These are phyloP conservation scores for Bos javanicus DNA, from an alignment of 2,113 vertebrate species.

Conservation along the genomic window DNA sequence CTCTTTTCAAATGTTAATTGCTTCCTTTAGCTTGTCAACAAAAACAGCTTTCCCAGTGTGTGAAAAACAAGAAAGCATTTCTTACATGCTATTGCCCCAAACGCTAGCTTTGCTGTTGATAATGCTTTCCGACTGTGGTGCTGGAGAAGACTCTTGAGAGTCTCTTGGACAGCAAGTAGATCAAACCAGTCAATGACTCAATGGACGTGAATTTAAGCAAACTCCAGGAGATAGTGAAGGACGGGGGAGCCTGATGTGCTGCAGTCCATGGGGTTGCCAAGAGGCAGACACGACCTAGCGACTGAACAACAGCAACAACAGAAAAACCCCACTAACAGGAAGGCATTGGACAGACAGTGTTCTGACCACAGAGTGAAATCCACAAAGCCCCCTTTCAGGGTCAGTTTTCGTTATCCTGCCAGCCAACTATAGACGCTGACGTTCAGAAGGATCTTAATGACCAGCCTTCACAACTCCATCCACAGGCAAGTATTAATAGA, in stretches of 20 bases:
- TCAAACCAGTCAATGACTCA: background rate
- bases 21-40: background rate
- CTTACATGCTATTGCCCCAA: background rate
- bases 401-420: background rate
- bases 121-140: background rate
- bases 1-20: background rate
- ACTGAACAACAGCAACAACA: background rate
- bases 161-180: background rate
- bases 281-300: background rate
- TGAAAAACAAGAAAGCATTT: background rate
- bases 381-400: background rate
- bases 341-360: background rate
- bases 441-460: background rate
- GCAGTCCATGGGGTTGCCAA: fast-evolving
- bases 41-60: background rate
- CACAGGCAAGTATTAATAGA: background rate
- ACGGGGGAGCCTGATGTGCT: background rate
- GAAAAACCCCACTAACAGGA: background rate
- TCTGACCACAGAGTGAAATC: background rate
- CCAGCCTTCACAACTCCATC: background rate
- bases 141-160: background rate
- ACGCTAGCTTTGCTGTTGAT: background rate
- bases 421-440: background rate
- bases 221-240: background rate
- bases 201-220: background rate